Base-by-base conservation (phyloP, 1,140 invertebrate species). In the Drosophila yakuba region DNA sequence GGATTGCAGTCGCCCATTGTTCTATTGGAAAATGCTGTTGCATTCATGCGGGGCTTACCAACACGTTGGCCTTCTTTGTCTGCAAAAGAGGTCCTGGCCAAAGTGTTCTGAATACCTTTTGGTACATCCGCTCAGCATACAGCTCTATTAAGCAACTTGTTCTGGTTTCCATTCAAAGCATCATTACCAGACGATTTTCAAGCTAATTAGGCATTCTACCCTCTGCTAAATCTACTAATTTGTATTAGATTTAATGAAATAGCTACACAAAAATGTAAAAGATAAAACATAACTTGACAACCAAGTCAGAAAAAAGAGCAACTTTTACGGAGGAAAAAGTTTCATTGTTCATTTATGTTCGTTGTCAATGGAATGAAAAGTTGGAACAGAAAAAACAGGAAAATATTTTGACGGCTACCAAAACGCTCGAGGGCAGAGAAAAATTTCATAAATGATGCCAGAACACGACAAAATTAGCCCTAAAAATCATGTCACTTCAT, bases 381-480 rank as follows among this genome's bases (percentile, higher is more conserved):
- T 71, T 68, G 6, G 11, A 36, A 28, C 23, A 15, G 20, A 41
- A 41, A 36, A 28, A 20, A 8, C 17, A n/a, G 7, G 35, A 48
- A 39, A 57, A 47, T 38, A 45, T 25, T 48, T 56, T 68, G 66
- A 55, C 50, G 48, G 36, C 51, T 41, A 52, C 36, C 51, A 80
- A 75, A 81, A 25, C 58, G 80, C 80, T 71, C 60, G 39, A 45
- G 79, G 75, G 60, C 75, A 62, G 80, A 48, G 75, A 67, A 63
- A 47, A 75, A 41, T 66, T 59, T 59, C 36, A 56, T 81, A 83
- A 82, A 82, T 83, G 80, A 82, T 67, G 74, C 54, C 47, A 75
- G 84, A 83, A 79, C 60, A 81, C 45, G 62, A 25, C 39, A 69
- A 32, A 23, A 11, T 4, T 10, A 35, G 12, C 35, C 17, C 4